Conservation (phyloP, 2,888 invertebrate species). For the Scrobipalpa costella region DNA sequence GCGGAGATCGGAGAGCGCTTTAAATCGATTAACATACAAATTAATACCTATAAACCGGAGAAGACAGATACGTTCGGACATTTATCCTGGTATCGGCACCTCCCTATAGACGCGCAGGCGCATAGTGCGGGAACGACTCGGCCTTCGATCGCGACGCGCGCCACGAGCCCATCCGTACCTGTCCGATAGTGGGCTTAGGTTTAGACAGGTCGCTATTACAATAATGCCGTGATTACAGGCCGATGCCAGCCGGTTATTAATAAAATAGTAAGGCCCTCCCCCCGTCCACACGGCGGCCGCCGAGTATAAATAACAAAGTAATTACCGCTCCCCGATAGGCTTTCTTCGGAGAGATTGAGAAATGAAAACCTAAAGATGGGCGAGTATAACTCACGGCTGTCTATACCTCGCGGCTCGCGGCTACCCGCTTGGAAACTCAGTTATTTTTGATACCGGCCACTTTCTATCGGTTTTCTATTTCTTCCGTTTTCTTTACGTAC, state of each 20-base stretch:
- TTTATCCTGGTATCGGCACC: constrained; percentile 47
- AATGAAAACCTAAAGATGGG: constrained; percentile 58
- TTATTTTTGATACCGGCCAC: constrained; percentile 24
- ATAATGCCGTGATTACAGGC: constrained; percentile 63
- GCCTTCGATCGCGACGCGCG: constrained; percentile 25
- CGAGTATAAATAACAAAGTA: constrained; percentile 69
- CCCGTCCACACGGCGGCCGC: constrained; percentile 59
- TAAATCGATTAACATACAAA: constrained; percentile 32
- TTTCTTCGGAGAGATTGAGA: constrained; percentile 64
- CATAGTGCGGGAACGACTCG: constrained; percentile 24
- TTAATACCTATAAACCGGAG: constrained; percentile 32
- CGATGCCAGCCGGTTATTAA: constrained; percentile 64
- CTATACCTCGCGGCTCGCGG: constrained; percentile 26
- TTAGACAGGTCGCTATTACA: constrained; percentile 65
- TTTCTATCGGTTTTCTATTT: constrained; percentile 31
- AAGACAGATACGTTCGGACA: constrained; percentile 40
- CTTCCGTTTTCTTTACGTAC: constrained; percentile 26
- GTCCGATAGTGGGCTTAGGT: constrained; percentile 47
- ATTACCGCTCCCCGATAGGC: constrained; percentile 62
- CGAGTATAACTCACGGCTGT: constrained; percentile 44
- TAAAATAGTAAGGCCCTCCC: constrained; percentile 61
- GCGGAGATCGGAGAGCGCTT: constrained; percentile 15
- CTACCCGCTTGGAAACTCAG: constrained; percentile 30
- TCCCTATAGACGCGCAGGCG: constrained; percentile 43
- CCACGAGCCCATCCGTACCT: constrained; percentile 46